These are phyloP conservation scores for Bufo gargarizans DNA, from an alignment of 2,113 vertebrate genomes.

Conservation along the genomic window DNA sequence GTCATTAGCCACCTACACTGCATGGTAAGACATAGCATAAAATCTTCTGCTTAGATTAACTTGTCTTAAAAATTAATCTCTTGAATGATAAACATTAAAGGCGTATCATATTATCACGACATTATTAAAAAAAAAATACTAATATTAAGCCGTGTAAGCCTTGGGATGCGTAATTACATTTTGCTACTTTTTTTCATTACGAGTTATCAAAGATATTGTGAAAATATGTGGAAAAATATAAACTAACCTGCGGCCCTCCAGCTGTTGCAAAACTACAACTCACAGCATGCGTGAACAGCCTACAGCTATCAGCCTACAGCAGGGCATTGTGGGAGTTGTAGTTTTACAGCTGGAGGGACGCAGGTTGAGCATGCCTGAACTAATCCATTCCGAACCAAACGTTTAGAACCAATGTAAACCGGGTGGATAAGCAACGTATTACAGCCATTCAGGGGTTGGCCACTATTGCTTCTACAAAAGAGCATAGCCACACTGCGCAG, in stretches of 20 bases:
- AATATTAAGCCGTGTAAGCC: background rate
- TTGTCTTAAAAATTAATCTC: constrained; percentile 10
- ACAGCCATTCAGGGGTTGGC: background rate
- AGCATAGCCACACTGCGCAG: too few species aligned
- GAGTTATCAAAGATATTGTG: background rate
- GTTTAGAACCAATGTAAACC: background rate
- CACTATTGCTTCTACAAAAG: background rate
- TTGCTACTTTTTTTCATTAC: background rate
- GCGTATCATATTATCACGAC: background rate
- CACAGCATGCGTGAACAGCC: too few species aligned
- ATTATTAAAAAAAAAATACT: constrained; percentile 10
- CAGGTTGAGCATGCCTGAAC: too few species aligned
- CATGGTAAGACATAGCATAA: constrained; percentile 57
- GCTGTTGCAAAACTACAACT: too few species aligned
- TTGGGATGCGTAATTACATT: background rate
- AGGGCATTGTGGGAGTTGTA: too few species aligned
- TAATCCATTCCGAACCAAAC: background rate
- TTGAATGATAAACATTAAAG: constrained; percentile 15
- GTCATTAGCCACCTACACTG: constrained; percentile 53
- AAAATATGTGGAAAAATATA: background rate
- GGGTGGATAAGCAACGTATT: too few species aligned
- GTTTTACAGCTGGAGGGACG: too few species aligned
- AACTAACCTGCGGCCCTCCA: too few species aligned
- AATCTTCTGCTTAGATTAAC: constrained; percentile 53
- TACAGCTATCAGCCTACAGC: too few species aligned